Conservation (phyloP, 1,140 invertebrate genomes). For the Bombus polaris region DNA sequence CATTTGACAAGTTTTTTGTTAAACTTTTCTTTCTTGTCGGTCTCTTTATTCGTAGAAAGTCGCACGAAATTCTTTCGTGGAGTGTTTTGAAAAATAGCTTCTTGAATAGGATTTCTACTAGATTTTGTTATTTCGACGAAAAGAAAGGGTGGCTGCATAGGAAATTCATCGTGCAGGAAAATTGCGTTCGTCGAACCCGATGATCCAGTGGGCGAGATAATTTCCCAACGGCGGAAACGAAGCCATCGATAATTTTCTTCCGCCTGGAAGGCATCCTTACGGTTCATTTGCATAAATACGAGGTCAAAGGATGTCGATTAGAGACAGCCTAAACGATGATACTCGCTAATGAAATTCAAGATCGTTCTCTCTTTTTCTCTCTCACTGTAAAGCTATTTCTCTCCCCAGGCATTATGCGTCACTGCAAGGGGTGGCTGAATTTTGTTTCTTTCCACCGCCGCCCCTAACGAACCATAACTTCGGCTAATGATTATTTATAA, state of each 20-base stretch:
- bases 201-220: conserved; percentile 3
- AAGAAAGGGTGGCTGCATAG: background rate
- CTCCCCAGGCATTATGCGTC: conserved; percentile 5
- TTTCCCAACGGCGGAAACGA: conserved; percentile 35
- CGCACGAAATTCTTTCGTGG: too few species aligned
- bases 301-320: conserved; percentile 44
- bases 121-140: background rate
- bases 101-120: too few species aligned
- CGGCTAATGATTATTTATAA: conserved; percentile 46
- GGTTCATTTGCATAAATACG: conserved; percentile 43
- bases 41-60: too few species aligned
- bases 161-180: background rate
- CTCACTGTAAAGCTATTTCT: too few species aligned
- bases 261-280: conserved; percentile 20
- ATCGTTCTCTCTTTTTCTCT: background rate
- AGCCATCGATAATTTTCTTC: conserved; percentile 37
- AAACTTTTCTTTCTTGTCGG: background rate
- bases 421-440: background rate
- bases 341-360: conserved; percentile 39
- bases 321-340: conserved; percentile 16
- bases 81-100: too few species aligned
- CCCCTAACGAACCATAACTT: background rate
- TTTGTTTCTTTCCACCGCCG: conserved; percentile 11
- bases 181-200: conserved; percentile 15
- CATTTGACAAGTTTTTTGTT: background rate